Base-by-base conservation (phyloP, 1,140 invertebrate species). In the Caerostris darwini region DNA sequence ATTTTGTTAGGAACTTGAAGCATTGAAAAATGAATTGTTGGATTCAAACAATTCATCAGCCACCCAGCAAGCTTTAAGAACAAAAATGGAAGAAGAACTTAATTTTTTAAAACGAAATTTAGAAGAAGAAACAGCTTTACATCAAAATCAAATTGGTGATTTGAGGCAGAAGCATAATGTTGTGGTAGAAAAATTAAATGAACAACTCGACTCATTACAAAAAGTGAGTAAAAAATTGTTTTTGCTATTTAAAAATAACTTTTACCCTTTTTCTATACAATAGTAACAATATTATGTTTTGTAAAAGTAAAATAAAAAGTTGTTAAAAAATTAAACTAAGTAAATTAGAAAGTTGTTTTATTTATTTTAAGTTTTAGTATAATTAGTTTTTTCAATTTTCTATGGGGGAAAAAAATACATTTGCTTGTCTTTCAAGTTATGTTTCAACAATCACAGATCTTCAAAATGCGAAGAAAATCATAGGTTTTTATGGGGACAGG, bases 41-140 rank as follows among this genome's bases (percentile, higher is more conserved):
- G 99, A 99, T 96, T 99, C 99, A 1, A 96, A 99, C 94, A 99
- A 99, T 95, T 98, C 98, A 10, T 99, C 99, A 58, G 98, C 98
- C 3, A 97, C 98, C 5, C 98, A 99, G 96, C 98, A 99, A 96
- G 99, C 99, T 96, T 96, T 99, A 56, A 97, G 99, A 92, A 98
- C 98, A 12, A 99, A 99, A 96, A 97, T 99, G 77, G 99, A 99
- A 96, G 98, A 99, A 94, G 99, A 99, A 96, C 96, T 99, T 92
- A 98, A 98, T 10, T 98, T 98, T 0, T 96, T 99, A 64, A 99
- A 99, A 96, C 98, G 98, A 95, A 98, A 97, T 64, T 96, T 99
- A 0, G 99, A 99, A 95, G 98, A 99, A 95, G 98, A 99, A 95
- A 97, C 98, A 7, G 97, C 97, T 7, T 95, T 97, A 3, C 98